Evolutionary conservation across 1,140 invertebrate genomes (phyloP).

Genomic region (Aphelinus certus): DNA sequence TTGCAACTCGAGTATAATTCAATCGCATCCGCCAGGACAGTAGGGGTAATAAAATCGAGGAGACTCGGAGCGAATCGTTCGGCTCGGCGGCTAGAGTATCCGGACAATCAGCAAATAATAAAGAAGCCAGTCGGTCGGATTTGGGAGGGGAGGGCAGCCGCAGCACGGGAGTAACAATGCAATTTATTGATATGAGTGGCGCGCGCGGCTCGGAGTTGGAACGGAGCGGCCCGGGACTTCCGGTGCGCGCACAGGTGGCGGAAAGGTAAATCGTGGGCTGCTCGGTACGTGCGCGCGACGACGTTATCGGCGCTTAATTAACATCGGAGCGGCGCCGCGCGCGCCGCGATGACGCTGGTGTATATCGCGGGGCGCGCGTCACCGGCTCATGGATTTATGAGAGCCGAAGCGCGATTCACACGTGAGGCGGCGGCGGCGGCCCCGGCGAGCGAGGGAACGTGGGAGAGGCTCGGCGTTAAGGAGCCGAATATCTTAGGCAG

Average conservation of each 20-base stretch:
- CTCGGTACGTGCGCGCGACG: not conserved
- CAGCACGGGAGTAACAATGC: constrained; percentile 15
- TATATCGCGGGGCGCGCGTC: not conserved
- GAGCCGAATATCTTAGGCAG: constrained; percentile 54
- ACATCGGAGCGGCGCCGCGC: constrained; percentile 34
- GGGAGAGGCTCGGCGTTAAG: constrained; percentile 52
- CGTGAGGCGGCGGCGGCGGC: constrained; percentile 29
- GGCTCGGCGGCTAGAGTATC: too few species aligned
- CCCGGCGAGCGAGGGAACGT: constrained; percentile 43
- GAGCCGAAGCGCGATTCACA: constrained; percentile 47
- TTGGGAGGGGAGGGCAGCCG: not conserved
- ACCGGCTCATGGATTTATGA: constrained; percentile 41
- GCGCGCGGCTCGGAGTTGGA: not conserved
- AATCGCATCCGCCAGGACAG: not conserved
- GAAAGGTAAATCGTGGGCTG: constrained; percentile 37
- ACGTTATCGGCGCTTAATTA: constrained; percentile 45
- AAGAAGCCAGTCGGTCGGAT: not conserved
- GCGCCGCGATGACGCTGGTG: not conserved
- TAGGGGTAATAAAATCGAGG: too few species aligned
- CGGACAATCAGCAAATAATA: not conserved
- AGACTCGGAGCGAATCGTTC: too few species aligned
- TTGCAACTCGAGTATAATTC: constrained; percentile 19
- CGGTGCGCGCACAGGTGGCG: constrained; percentile 17
- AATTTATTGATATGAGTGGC: constrained; percentile 33
- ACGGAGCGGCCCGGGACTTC: too few species aligned